phyloP scores from a whole-genome alignment of 2,113 vertebrate genomes.

The Gnathochromis pfefferi region DNA sequence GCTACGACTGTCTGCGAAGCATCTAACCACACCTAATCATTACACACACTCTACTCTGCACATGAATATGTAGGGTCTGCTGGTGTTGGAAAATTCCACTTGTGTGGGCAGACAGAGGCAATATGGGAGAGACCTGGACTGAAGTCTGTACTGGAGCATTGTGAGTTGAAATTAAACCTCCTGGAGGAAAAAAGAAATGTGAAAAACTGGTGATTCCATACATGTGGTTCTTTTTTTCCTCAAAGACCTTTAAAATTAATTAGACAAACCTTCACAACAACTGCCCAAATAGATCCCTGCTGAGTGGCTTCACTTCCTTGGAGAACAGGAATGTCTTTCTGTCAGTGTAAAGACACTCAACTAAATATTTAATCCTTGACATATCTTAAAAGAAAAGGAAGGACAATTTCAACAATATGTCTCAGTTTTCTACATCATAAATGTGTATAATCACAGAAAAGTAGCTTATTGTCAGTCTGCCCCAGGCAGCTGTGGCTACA shows the following conservation, averaged over 20 bases:
- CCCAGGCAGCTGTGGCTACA: neutral
- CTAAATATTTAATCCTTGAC: accelerated
- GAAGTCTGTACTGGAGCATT: neutral
- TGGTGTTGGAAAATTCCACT: neutral
- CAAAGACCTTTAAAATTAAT: neutral
- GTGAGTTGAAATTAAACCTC: neutral
- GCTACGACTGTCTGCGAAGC: neutral
- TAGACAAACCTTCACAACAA: neutral
- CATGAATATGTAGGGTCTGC: neutral
- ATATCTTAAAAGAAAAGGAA: neutral
- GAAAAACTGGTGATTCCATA: neutral
- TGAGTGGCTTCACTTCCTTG: neutral
- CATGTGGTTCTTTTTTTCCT: accelerated
- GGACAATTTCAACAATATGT: neutral
- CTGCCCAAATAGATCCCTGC: neutral
- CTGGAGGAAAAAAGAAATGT: neutral
- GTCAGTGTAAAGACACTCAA: neutral
- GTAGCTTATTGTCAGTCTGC: neutral
- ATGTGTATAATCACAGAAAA: neutral
- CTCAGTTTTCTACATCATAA: neutral
- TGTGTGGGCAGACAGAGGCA: neutral
- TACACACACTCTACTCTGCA: neutral
- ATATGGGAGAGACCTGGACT: neutral
- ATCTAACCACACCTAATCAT: neutral
- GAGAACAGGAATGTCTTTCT: neutral